phyloP scores from a whole-genome alignment of 2,888 invertebrate species.

The Diaphora mendica region DNA sequence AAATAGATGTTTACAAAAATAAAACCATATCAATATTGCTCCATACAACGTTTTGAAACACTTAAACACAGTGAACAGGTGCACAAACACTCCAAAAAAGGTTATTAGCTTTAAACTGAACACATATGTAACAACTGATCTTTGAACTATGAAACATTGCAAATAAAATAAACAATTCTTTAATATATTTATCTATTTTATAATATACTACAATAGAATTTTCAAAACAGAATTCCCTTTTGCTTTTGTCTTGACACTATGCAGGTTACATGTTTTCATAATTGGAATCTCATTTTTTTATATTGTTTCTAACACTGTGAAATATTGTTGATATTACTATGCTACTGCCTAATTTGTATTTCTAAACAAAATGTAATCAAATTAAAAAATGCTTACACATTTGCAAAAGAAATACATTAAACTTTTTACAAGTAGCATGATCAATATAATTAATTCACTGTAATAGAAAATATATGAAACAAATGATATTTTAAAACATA shows the following conservation, averaged over 20 bases:
- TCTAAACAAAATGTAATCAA: background rate
- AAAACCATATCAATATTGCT: background rate
- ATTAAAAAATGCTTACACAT: background rate
- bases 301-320: background rate
- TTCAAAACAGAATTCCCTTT: background rate
- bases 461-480: background rate
- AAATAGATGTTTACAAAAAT: constrained; percentile 10
- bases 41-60: background rate
- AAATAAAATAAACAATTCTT: background rate
- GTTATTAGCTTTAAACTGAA: background rate
- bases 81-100: background rate
- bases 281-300: background rate
- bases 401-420: background rate
- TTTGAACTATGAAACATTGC: background rate
- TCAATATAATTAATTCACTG: background rate
- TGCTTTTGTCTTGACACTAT: background rate
- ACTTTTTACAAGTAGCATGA: background rate
- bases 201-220: background rate
- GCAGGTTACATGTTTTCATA: background rate
- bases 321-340: background rate
- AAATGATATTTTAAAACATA: background rate
- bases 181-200: background rate
- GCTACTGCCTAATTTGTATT: background rate
- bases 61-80: background rate
- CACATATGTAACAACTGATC: background rate